These are phyloP conservation scores for Turritopsis rubra DNA, from an alignment of 30 jellyfish, hydroid and myxozoan species.

Conservation along the genomic window DNA sequence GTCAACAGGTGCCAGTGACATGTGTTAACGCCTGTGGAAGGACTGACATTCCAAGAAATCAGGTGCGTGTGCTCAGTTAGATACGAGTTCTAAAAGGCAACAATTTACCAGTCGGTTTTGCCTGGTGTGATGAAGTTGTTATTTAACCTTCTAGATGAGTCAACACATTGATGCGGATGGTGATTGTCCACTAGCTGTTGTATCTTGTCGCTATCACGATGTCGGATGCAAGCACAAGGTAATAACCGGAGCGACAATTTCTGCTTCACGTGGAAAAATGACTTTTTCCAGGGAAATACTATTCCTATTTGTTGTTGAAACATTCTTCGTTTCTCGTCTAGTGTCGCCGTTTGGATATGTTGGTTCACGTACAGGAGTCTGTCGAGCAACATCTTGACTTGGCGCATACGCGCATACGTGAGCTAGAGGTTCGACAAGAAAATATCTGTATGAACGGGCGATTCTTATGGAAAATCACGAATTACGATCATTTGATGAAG, in stretches of 20 bases:
- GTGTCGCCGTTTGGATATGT: conserved; percentile 93
- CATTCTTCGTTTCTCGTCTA: too few relatives aligned
- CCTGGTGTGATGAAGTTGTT: neutral
- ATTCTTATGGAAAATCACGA: conserved; percentile 89
- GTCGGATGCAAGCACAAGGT: conserved; percentile 95
- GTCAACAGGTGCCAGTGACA: conserved; percentile 58
- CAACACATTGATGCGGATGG: conserved; percentile 93
- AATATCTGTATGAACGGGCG: conserved; percentile 91
- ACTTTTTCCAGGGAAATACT: too few relatives aligned
- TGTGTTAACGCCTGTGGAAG: conserved; percentile 84
- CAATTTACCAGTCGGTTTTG: neutral
- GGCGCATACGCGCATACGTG: conserved; percentile 84
- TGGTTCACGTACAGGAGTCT: conserved; percentile 53
- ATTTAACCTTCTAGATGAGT: conserved; percentile 56
- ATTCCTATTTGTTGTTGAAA: too few relatives aligned
- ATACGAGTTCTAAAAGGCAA: neutral
- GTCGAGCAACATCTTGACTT: conserved; percentile 73
- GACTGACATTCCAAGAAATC: conserved; percentile 74
- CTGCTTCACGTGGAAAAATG: neutral
- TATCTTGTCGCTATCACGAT: conserved; percentile 82
- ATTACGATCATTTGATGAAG: conserved; percentile 63
- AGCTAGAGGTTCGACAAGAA: conserved; percentile 90
- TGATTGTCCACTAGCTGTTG: conserved; percentile 94
- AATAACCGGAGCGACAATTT: neutral
- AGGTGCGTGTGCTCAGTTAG: conserved; percentile 33